Conservation (phyloP, 2,888 invertebrate genomes). For the Cryptops parisi region DNA sequence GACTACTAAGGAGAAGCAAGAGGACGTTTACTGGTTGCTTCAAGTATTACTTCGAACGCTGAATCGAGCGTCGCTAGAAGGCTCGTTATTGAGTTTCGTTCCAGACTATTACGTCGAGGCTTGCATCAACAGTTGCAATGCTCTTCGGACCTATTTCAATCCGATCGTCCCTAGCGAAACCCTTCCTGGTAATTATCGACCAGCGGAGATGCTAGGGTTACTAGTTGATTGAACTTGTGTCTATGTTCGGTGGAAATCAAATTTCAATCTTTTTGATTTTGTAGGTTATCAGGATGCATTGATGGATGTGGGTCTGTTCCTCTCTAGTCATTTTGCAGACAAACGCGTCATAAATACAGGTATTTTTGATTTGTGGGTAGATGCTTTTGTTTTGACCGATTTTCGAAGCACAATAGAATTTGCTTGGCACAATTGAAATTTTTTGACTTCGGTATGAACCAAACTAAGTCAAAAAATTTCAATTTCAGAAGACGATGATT, state of each 20-base stretch:
- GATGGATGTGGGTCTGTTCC: slow-evolving; percentile 50
- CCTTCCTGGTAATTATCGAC: slow-evolving; percentile 35
- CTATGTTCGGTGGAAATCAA: too few relatives aligned
- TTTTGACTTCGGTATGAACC: too few relatives aligned
- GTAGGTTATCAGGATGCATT: slow-evolving; percentile 38
- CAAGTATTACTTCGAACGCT: slow-evolving; percentile 45
- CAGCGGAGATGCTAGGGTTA: too few relatives aligned
- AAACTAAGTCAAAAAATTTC: too few relatives aligned
- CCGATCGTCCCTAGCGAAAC: slow-evolving; percentile 45
- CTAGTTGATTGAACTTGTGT: too few relatives aligned
- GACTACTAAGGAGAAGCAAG: slow-evolving; percentile 46
- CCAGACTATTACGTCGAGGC: slow-evolving; percentile 59
- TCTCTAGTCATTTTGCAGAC: slow-evolving; percentile 61
- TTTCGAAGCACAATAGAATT: too few relatives aligned
- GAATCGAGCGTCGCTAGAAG: slow-evolving; percentile 42
- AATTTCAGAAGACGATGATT: too few relatives aligned
- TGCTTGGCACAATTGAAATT: too few relatives aligned
- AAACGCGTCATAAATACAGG: slow-evolving; percentile 46
- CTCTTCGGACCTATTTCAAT: slow-evolving; percentile 48
- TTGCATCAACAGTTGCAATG: slow-evolving; percentile 47
- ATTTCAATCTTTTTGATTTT: neutral
- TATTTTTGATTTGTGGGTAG: slow-evolving; percentile 15
- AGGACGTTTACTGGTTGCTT: slow-evolving; percentile 45
- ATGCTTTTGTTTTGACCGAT: too few relatives aligned
- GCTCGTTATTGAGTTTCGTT: slow-evolving; percentile 51